Evolutionary conservation across 2,888 invertebrate species (phyloP).

Genomic region (Opisthograptis luteolata): DNA sequence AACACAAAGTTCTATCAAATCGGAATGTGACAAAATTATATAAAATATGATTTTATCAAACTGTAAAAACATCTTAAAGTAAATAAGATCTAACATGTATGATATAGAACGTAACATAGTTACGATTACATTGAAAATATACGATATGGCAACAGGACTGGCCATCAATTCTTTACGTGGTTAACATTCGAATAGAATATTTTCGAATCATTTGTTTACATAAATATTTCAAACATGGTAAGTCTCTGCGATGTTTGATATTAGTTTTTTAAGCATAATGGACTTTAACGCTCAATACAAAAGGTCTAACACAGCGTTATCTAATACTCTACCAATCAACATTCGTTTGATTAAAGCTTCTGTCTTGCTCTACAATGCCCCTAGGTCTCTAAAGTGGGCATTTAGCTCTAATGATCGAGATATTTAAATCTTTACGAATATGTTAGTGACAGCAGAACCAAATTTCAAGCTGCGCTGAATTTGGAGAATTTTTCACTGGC

Average conservation of each 20-base stretch:
- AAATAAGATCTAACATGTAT: conserved; percentile 40
- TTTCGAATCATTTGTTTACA: conserved; percentile 21
- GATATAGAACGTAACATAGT: conserved; percentile 14
- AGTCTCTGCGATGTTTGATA: conserved; percentile 5
- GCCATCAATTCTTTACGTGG: conserved; percentile 14
- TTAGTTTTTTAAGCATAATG: conserved; percentile 35
- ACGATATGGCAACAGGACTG: conserved; percentile 22
- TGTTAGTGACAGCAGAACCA: background rate
- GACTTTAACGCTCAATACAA: conserved; percentile 30
- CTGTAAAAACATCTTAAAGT: conserved; percentile 42
- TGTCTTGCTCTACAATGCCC: background rate
- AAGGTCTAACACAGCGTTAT: conserved; percentile 34
- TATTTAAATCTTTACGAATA: background rate
- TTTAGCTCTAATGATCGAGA: conserved; percentile 1
- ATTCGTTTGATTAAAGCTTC: background rate
- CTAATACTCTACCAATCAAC: conserved; percentile 2
- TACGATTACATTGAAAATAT: conserved; percentile 14
- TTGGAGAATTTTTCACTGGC: no score
- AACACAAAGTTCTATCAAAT: conserved; percentile 51
- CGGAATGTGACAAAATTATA: conserved; percentile 57
- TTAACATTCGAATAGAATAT: conserved; percentile 17
- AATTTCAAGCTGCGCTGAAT: background rate
- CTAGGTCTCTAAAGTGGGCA: conserved; percentile 2
- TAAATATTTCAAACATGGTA: conserved; percentile 5
- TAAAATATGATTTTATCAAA: conserved; percentile 44